Evolutionary conservation across 2,113 vertebrate species (phyloP).

Genomic region (Dipodomys ordii): DNA sequence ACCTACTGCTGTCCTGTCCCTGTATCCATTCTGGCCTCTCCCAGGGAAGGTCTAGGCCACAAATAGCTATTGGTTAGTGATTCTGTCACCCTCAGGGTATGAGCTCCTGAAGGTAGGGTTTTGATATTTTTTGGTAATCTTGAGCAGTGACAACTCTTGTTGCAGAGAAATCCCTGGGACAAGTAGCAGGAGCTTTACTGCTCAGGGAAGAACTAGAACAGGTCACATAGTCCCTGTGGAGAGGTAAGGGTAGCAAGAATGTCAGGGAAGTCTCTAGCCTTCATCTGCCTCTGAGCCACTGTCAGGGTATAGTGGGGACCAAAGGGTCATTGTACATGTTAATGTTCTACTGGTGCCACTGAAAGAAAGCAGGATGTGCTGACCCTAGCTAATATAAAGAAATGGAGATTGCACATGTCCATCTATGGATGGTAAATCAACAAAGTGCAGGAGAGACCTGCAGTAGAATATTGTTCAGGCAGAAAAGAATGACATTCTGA

Average conservation of each 20-base stretch:
- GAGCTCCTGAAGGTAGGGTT: background rate
- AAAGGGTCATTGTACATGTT: background rate
- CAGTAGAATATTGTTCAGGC: background rate
- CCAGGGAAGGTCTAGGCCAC: background rate
- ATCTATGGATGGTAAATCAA: background rate
- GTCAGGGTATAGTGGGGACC: rapidly evolving
- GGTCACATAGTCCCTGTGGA: background rate
- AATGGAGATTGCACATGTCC: background rate
- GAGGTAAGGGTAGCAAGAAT: background rate
- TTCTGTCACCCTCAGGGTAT: background rate
- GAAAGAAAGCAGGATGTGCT: background rate
- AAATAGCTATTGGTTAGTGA: background rate
- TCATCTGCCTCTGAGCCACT: background rate
- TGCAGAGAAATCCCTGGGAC: background rate
- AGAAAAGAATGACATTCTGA: background rate
- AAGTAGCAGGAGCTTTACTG: background rate
- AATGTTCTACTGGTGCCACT: background rate
- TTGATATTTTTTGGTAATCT: background rate
- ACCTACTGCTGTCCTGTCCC: too few relatives aligned
- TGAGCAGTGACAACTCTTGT: background rate
- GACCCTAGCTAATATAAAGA: background rate
- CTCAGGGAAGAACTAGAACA: background rate
- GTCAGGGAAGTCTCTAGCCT: background rate
- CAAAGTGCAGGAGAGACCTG: background rate
- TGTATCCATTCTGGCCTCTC: background rate